Percentiles rank a stretch among this genome's conserved stretches.
These are phyloP conservation scores for Spea hammondii DNA, from an alignment of 2,797 vertebrate genomes.

Conservation along the genomic window DNA sequence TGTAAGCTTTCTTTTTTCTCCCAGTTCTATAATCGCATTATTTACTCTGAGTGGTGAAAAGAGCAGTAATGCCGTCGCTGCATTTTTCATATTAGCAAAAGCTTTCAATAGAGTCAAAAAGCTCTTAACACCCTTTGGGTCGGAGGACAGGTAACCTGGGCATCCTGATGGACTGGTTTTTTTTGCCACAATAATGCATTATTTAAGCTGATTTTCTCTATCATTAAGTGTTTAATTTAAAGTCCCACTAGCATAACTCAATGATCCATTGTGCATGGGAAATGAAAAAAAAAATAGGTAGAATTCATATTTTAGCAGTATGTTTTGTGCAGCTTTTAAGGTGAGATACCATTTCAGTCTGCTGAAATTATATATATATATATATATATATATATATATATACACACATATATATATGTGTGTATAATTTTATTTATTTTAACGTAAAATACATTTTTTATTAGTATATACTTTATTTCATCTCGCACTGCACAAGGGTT, in stretches of 20 bases:
- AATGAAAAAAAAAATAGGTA: too few relatives aligned
- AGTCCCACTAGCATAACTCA: neutral
- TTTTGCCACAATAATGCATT: neutral
- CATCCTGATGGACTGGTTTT: neutral
- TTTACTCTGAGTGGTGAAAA: conserved; percentile 63
- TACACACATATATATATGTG: too few relatives aligned
- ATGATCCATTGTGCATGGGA: neutral
- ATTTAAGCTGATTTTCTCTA: neutral
- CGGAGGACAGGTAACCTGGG: conserved; percentile 22
- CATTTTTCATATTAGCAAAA: conserved; percentile 63
- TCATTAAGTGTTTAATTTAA: neutral
- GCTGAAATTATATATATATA: too few relatives aligned
- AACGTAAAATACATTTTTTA: too few relatives aligned
- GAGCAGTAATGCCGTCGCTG: conserved; percentile 56
- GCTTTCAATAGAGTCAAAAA: conserved; percentile 65
- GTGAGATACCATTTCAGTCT: too few relatives aligned
- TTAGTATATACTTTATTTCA: too few relatives aligned
- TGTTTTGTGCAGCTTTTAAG: too few relatives aligned
- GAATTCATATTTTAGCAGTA: too few relatives aligned
- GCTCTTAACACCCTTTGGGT: conserved; percentile 50
- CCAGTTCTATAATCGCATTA: conserved; percentile 67
- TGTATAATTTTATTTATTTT: too few relatives aligned
- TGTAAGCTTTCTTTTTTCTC: conserved; percentile 58
- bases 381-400: too few relatives aligned
- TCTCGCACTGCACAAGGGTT: too few relatives aligned